phyloP scores from a whole-genome alignment of 1,140 invertebrate species.

The Trinorchestia longiramus region DNA sequence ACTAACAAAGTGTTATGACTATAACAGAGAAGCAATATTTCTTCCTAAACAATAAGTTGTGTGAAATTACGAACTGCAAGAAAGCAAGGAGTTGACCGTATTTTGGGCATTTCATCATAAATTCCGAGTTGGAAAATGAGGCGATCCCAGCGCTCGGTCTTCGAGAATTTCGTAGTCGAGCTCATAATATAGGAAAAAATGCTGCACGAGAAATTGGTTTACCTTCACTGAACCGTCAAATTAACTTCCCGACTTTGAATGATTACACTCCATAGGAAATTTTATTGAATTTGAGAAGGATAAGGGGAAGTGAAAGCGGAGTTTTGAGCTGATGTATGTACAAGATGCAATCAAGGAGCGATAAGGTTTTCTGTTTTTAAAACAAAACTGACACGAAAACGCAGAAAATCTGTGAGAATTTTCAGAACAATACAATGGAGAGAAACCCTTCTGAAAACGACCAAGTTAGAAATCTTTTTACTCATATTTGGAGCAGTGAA shows the following conservation, averaged over 20 bases:
- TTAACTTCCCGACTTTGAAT: conserved; percentile 51
- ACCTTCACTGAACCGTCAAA: conserved; percentile 54
- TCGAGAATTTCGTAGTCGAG: conserved; percentile 38
- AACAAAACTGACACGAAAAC: neutral
- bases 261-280: conserved; percentile 49
- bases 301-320: conserved; percentile 38
- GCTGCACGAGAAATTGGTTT: conserved; percentile 39
- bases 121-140: conserved; percentile 35
- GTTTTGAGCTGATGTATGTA: conserved; percentile 32
- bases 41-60: neutral
- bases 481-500: neutral
- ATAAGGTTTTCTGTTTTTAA: neutral
- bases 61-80: neutral
- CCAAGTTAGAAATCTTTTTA: neutral
- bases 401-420: neutral
- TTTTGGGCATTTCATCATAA: conserved; percentile 31
- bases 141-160: neutral
- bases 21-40: neutral
- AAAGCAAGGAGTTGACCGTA: neutral
- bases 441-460: neutral
- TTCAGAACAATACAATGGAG: neutral
- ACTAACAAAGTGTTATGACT: neutral
- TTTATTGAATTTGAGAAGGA: conserved; percentile 50
- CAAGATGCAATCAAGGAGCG: conserved; percentile 22
- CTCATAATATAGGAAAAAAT: conserved; percentile 38